These are phyloP conservation scores for Columba livia DNA, from an alignment of 2,113 vertebrate genomes.

Conservation along the genomic window DNA sequence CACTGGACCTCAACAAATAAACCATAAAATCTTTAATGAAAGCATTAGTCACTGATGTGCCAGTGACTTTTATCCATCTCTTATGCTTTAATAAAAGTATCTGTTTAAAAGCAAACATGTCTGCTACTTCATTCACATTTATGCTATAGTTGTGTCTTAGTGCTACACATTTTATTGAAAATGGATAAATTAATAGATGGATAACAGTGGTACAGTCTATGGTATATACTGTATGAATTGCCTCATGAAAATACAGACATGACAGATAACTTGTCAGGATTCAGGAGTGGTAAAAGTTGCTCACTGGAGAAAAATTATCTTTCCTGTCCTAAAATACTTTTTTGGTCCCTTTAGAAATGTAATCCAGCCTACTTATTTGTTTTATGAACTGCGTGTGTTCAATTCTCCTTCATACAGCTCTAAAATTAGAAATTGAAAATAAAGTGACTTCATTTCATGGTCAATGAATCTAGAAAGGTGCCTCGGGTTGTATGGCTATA, in stretches of 20 bases:
- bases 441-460: background rate
- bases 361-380: background rate
- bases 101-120: background rate
- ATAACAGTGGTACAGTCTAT: background rate
- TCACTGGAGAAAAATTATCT: background rate
- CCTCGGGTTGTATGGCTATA: background rate
- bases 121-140: background rate
- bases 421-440: background rate
- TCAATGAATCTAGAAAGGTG: background rate
- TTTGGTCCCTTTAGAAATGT: background rate
- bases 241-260: background rate
- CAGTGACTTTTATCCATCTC: background rate
- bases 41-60: background rate
- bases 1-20: background rate
- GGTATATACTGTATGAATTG: background rate
- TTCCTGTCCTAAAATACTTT: background rate
- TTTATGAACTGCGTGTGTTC: background rate
- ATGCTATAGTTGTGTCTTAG: background rate
- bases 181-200: background rate
- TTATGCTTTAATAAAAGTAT: background rate
- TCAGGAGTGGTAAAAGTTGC: background rate
- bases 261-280: conserved; percentile 4
- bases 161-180: background rate
- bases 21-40: background rate
- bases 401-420: background rate